Base-by-base conservation (phyloP, 2,888 invertebrate species). In the Drymonia ruficornis region DNA sequence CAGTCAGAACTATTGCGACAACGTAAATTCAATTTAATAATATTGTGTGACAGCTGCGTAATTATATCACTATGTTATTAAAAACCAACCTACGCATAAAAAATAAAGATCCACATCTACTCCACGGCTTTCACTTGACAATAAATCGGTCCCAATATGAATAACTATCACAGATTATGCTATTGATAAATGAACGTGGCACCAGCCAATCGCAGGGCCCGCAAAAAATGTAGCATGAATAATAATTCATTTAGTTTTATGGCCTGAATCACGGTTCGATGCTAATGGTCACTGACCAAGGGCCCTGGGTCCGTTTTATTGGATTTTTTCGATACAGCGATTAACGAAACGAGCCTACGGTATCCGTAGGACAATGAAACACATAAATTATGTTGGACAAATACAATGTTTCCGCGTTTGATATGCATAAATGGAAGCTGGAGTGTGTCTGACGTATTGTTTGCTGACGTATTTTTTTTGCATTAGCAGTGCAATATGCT, bases 321-420 rank as follows among this genome's bases (percentile, higher is more conserved):
- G 75, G 80, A 81, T 85, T 89, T 91, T 91, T 91, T 89, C 84
- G 77, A 77, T 78, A 78, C 72, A 43, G 82, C 84, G 83, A 90
- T 89, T 87, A 90, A 84, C 75, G 83, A 61, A 80, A 83, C 83
- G 79, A 83, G 92, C 91, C 91, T 84, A 74, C 89, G 83, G 86
- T 82, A 88, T 89, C 84, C 85, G 86, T 78, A 81, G 83, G 84
- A 91, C 89, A 91, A 91, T 86, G 74, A 69, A 52, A 62, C 71
- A 76, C 85, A 91, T 91, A 89, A 91, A 91, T 90, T 86, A 84
- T 86, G 68, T 84, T 83, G 81, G 79, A 84, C 84, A 85, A 87
- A 87, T 78, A 86, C 71, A 79, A 82, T 81, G 71, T 80, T 80
- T 80, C 78, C 75, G 77, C 68, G 74, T 79, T 80, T 65, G 76